Evolutionary conservation across 1,140 invertebrate genomes (phyloP).

Genomic region (Drosophila navojoa): DNA sequence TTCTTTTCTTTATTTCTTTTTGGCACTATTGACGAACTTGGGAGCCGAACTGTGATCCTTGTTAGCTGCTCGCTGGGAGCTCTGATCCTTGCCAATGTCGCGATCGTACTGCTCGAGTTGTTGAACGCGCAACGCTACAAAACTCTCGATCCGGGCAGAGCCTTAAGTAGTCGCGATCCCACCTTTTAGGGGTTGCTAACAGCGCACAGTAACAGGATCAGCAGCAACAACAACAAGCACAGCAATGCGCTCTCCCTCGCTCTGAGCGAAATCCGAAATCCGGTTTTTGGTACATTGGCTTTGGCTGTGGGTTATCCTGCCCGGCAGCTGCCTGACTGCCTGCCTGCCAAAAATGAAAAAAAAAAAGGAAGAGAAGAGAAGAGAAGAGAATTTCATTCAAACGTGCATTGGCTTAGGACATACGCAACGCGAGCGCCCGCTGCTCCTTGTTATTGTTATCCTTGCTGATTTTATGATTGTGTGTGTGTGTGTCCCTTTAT

Average conservation of each 20-base stretch:
- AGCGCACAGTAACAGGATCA: conserved; percentile 52
- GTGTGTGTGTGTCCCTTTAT: conserved; percentile 40
- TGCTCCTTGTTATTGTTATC: conserved; percentile 74
- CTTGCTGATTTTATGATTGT: conserved; percentile 70
- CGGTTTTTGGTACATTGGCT: conserved; percentile 54
- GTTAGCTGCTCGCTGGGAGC: conserved; percentile 5
- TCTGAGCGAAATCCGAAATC: conserved; percentile 49
- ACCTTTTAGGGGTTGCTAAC: conserved; percentile 65
- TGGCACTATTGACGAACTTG: conserved; percentile 3
- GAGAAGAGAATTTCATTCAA: conserved; percentile 54
- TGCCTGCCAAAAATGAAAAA: conserved; percentile 9
- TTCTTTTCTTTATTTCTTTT: not conserved
- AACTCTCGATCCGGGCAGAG: conserved; percentile 56
- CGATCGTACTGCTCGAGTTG: conserved; percentile 70
- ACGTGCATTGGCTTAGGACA: conserved; percentile 59
- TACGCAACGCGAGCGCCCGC: conserved; percentile 47
- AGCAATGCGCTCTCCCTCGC: conserved; percentile 41
- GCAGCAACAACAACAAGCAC: conserved; percentile 4
- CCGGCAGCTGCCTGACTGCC: conserved; percentile 60
- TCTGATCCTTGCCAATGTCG: conserved; percentile 42
- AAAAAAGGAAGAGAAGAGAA: not conserved
- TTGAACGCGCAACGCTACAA: conserved; percentile 65
- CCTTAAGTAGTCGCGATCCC: conserved; percentile 73
- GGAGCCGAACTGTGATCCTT: not conserved
- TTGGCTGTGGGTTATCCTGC: conserved; percentile 55